Percentiles rank a stretch among this genome's conserved stretches.
Evolutionary conservation across 2,797 vertebrate species (phyloP).

Genomic region (Holocentrus rufus): DNA sequence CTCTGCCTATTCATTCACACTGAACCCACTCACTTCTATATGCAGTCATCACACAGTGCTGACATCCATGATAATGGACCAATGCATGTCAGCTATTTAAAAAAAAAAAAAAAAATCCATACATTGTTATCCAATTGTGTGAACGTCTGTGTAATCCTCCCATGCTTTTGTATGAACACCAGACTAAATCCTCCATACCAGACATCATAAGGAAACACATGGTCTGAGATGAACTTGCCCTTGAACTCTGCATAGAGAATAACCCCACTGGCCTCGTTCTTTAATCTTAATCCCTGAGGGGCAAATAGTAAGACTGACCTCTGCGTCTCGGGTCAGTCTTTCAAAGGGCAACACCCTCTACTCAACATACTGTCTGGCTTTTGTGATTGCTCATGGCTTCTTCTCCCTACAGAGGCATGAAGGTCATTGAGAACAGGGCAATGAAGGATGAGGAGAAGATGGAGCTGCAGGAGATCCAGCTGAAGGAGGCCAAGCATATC

Average conservation of each 20-base stretch:
- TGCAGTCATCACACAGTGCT: background rate
- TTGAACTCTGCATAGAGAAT: background rate
- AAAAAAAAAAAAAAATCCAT: too few relatives aligned
- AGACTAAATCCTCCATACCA: background rate
- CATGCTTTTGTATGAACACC: background rate
- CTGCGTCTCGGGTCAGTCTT: background rate
- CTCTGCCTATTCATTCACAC: background rate
- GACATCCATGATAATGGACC: background rate
- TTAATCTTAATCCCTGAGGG: background rate
- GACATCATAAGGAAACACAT: background rate
- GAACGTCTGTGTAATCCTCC: too few relatives aligned
- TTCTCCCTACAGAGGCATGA: conserved; percentile 90
- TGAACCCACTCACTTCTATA: background rate
- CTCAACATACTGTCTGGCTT: background rate
- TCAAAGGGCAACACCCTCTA: background rate
- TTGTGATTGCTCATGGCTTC: background rate
- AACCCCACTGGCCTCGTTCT: background rate
- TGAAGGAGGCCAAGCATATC: conserved; percentile 99
- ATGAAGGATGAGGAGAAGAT: conserved; percentile 99
- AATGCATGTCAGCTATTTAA: background rate
- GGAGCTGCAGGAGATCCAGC: conserved; percentile 98
- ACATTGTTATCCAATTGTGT: too few relatives aligned
- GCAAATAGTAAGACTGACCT: background rate
- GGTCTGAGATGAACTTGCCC: background rate
- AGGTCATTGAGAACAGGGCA: conserved; percentile 98